Base-by-base conservation (phyloP, 2,113 vertebrate genomes). In the Psilopogon haemacephalus region DNA sequence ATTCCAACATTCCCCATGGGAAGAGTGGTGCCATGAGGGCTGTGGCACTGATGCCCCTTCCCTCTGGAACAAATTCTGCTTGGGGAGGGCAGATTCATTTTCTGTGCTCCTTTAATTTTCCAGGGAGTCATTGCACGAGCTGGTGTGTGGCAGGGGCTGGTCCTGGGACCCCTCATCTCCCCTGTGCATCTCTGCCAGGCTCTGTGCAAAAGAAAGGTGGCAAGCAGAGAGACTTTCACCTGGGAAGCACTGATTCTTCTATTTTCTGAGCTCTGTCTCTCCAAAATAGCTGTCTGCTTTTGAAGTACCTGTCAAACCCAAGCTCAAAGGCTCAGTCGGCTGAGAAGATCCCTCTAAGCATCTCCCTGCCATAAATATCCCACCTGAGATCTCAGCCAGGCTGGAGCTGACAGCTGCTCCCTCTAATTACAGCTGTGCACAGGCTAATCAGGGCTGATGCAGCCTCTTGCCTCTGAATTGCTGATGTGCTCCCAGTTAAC, bases 401-500 rank as follows among this genome's bases (percentile, higher is more conserved):
- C 95, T 92, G 85, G 91, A 94, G 94, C 92, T 70, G 48, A 73
- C 88, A 90, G 92, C 83, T 84, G 80, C 86, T 89, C 75, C 6
- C 2, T 74, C 97, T 97, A 82, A 95, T 95, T 95, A 90, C 95
- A 95, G 96, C 92, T 77, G 80, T 50, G 88, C 32, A 10, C 9
- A 10, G 5, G 0, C 83, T 89, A 78, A 95, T 92, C 84, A 48
- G 84, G 88, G 93, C 89, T 38, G 42, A 80, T 91, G 89, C 70
- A 5, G 38, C 27, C 81, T 72, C 81, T 82, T 84, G 69, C 67
- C n/a, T 75, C 83, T 30, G 33, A 86, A 55, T 23, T 64, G 46
- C 50, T 91, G 79, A 60, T 13, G 84, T 86, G 88, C 1, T 6
- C 82, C 68, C 84, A 14, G 59, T 26, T 67, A 92, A 92, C 52